Conservation (phyloP, 2,113 vertebrate genomes). For the Vombatus ursinus region DNA sequence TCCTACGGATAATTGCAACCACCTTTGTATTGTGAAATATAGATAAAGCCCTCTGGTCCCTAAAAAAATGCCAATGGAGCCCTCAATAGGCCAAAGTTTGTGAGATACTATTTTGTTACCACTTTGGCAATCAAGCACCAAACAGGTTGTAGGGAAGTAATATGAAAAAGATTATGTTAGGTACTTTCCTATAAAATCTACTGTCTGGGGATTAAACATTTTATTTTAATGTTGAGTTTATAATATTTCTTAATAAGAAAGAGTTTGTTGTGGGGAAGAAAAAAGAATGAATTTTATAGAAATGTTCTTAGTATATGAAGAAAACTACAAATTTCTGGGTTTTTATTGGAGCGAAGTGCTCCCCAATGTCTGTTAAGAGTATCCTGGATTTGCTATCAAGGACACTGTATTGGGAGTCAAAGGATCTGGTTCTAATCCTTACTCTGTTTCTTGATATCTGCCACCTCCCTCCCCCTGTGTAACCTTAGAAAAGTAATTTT, state of each 20-base stretch:
- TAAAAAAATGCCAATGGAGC: not conserved
- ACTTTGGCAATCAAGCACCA: constrained; percentile 1
- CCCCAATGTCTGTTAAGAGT: not conserved
- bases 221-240: not conserved
- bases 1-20: constrained; percentile 20
- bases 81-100: not conserved
- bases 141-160: not conserved
- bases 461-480: not conserved
- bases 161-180: not conserved
- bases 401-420: not conserved
- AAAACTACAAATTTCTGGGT: no score
- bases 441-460: not conserved
- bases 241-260: not conserved
- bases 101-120: constrained; percentile 29
- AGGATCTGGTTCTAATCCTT: not conserved
- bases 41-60: not conserved
- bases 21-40: constrained; percentile 28
- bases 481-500: not conserved
- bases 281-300: not conserved
- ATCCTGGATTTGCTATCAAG: not conserved
- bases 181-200: not conserved
- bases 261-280: not conserved
- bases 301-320: no score
- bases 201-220: not conserved
- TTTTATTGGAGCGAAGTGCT: not conserved